A percentile compares a stretch with the other conserved stretches of the same genome.
These are phyloP conservation scores for Hipparchia semele DNA, from an alignment of 2,888 invertebrate species.

Conservation along the genomic window DNA sequence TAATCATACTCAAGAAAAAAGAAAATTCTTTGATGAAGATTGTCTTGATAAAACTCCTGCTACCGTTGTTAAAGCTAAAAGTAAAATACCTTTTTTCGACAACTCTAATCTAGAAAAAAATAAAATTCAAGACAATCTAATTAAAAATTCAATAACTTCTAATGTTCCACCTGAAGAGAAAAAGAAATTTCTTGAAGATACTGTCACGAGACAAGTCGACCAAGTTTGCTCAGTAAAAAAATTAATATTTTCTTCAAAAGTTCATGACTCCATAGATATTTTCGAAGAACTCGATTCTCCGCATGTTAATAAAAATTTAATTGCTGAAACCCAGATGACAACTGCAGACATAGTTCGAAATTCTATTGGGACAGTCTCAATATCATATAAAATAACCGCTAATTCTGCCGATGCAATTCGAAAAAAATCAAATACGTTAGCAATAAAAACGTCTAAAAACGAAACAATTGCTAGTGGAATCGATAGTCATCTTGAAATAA, in stretches of 20 bases:
- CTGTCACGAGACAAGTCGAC: constrained; percentile 52
- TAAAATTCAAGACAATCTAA: constrained; percentile 30
- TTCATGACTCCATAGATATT: constrained; percentile 62
- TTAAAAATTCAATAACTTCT: constrained; percentile 3
- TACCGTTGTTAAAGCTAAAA: constrained; percentile 29
- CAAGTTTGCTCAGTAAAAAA: constrained; percentile 48
- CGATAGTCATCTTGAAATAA: background rate
- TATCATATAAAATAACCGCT: constrained; percentile 42
- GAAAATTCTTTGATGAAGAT: constrained; percentile 53
- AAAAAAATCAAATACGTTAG: background rate
- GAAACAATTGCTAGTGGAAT: background rate
- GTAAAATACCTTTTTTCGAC: constrained; percentile 52
- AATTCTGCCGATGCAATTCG: background rate
- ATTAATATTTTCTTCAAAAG: constrained; percentile 49
- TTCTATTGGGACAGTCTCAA: constrained; percentile 51
- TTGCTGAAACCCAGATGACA: constrained; percentile 40
- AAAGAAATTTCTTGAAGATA: constrained; percentile 64
- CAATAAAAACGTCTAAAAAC: background rate
- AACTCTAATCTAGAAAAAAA: constrained; percentile 45
- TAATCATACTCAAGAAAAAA: constrained; percentile 55
- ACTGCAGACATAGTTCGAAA: constrained; percentile 42
- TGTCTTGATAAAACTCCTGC: constrained; percentile 21
- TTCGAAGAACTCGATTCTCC: constrained; percentile 58
- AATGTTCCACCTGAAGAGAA: constrained; percentile 6
- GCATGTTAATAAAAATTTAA: constrained; percentile 27